Conservation (phyloP, 2,113 vertebrate genomes). For the Xenus cinereus region DNA sequence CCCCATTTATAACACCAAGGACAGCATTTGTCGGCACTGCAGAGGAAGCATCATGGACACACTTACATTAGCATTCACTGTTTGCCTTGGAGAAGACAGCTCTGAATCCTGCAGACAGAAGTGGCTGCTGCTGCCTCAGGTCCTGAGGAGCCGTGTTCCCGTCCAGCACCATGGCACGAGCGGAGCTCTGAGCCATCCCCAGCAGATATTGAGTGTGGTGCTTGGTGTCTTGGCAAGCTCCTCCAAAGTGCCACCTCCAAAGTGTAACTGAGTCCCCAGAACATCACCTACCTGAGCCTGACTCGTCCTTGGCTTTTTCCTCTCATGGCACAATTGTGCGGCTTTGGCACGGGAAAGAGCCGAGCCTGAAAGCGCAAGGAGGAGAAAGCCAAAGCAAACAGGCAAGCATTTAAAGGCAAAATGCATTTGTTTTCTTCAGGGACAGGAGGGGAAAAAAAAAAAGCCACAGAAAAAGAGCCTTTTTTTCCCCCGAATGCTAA, state of each 20-base stretch:
- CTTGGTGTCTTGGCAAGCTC: not conserved
- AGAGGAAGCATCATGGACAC: accelerated
- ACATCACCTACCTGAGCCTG: not conserved
- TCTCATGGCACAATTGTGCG: not conserved
- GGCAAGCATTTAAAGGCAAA: not conserved
- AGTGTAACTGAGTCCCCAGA: not conserved
- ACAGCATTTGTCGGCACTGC: accelerated
- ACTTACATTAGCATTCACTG: accelerated
- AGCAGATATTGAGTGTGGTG: accelerated
- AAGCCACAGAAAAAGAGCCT: not conserved
- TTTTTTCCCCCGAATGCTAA: not conserved
- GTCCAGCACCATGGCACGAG: accelerated
- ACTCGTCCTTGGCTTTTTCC: not conserved
- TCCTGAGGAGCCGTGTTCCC: not conserved
- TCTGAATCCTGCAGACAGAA: not conserved
- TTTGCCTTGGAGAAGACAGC: not conserved
- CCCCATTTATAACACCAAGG: not conserved
- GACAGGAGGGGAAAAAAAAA: not conserved
- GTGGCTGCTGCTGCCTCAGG: not conserved
- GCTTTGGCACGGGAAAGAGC: not conserved
- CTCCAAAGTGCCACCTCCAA: not conserved
- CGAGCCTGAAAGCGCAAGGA: not conserved
- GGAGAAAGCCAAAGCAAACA: not conserved
- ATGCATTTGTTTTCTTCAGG: not conserved
- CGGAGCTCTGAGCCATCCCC: not conserved